Evolutionary conservation across 2,797 vertebrate species (phyloP), one percentile per base, ranked within the genome.

Genomic region (Gymnothorax javanicus): DNA sequence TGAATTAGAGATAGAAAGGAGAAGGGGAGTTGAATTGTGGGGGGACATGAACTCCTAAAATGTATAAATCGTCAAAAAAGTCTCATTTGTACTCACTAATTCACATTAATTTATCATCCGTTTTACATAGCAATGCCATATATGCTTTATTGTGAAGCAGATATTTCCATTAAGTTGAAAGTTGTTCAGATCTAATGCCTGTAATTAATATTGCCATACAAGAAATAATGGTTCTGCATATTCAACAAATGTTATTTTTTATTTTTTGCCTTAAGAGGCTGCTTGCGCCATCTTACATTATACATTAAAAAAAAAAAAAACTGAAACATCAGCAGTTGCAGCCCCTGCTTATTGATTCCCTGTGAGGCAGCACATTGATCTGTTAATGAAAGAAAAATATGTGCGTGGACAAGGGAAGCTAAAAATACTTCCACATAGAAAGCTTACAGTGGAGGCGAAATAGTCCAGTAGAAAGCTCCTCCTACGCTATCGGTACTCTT

Each of bases 21-120:
- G 43, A 87, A 8, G 59, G 86, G 87, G 77, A 89, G 86, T 85
- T 82, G 77, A 84, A 88, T 89, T 82, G 86, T 83, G 88, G 73
- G 89, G 43, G 20, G 57, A 54, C 64, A 20, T 90, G 87, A 86
- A 62, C 69, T 43, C 75, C 23, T 43, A 43, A 20, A 2, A 0
- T 69, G 85, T 86, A 75, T 92, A 90, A 93, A 93, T 93, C 91
- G 92, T 73, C 43, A 81, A 57, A 9, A 2, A 57, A 33, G 85
- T 89, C 89, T 90, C 85, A 89, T 89, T 90, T 88, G 85, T 87
- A 84, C 92, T 82, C 73, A 52, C 23, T 82, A 89, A 89, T 86
- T 64, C 88, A 88, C 86, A 81, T 89, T 92, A 81, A 91, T 92
- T 92, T 89, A 89, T 89, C 88, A 91, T 92, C 82, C 86, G 86